phyloP scores from a whole-genome alignment of 1,140 invertebrate genomes.

The Euschistus heros region DNA sequence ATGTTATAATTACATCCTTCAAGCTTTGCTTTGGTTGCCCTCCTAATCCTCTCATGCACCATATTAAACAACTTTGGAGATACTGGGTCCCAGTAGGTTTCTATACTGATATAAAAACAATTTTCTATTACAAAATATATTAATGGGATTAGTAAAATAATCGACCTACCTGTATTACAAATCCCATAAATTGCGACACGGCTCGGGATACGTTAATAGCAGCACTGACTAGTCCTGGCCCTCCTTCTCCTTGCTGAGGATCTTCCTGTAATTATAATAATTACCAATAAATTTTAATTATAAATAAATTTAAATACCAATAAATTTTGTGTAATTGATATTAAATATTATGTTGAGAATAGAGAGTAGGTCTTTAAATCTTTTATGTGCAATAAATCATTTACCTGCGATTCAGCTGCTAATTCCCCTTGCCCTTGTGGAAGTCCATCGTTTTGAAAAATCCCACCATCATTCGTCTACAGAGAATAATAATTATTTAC shows the following conservation, averaged over 20 bases:
- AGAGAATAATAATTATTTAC: neutral
- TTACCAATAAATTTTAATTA: too few relatives aligned
- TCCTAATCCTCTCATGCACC: too few relatives aligned
- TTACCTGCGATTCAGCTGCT: neutral
- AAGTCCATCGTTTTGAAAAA: conserved; percentile 10
- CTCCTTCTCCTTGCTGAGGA: conserved; percentile 15
- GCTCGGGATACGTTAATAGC: conserved; percentile 59
- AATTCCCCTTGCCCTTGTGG: conserved; percentile 1
- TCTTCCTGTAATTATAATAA: neutral
- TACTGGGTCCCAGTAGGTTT: too few relatives aligned
- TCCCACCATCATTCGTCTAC: neutral
- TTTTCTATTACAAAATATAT: neutral
- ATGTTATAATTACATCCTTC: too few relatives aligned
- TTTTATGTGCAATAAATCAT: neutral
- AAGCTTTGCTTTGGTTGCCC: too few relatives aligned
- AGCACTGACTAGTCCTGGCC: conserved; percentile 43
- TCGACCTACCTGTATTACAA: conserved; percentile 52
- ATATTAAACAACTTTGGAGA: too few relatives aligned
- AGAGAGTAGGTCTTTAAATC: too few relatives aligned
- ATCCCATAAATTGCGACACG: conserved; percentile 59
- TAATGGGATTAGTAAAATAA: neutral
- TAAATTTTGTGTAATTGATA: too few relatives aligned
- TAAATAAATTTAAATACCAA: too few relatives aligned
- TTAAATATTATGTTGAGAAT: too few relatives aligned
- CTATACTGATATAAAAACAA: neutral